Evolutionary conservation across 2,113 vertebrate species (phyloP).

Genomic region (Pao palembangensis): DNA sequence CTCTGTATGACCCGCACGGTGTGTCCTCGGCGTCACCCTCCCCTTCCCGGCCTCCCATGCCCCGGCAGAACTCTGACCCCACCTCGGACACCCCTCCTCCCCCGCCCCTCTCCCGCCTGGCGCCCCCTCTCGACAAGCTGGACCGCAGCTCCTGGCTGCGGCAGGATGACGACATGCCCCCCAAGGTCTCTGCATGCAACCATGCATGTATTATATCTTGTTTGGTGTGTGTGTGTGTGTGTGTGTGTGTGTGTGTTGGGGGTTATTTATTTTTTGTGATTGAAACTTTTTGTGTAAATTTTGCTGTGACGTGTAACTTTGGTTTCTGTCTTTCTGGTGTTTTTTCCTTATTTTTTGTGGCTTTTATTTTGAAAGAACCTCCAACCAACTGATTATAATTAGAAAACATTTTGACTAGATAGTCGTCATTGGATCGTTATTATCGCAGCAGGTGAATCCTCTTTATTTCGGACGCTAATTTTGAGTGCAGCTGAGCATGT

Average conservation of each 20-base stretch:
- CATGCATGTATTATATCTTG: not conserved
- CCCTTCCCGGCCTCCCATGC: slow-evolving; percentile 94
- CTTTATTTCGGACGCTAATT: no score
- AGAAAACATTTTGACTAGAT: no score
- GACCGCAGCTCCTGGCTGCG: slow-evolving; percentile 97
- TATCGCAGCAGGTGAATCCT: no score
- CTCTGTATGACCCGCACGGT: slow-evolving; percentile 93
- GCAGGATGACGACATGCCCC: slow-evolving; percentile 96
- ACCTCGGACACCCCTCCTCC: slow-evolving; percentile 93
- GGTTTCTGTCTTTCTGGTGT: no score
- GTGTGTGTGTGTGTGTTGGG: slow-evolving; percentile 9
- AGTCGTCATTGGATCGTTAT: no score
- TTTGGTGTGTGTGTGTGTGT: slow-evolving; percentile 14
- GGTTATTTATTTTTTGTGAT: not conserved
- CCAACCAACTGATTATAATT: no score
- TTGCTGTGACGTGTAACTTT: no score
- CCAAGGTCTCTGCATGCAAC: slow-evolving; percentile 82
- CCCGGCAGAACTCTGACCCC: slow-evolving; percentile 98
- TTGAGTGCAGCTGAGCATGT: no score
- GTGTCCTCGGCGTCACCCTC: slow-evolving; percentile 89
- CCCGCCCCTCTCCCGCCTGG: slow-evolving; percentile 87
- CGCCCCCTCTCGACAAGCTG: slow-evolving; percentile 84
- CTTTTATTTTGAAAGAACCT: no score
- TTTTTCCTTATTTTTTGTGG: no score
- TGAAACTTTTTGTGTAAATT: not conserved